Evolutionary conservation across 2,888 invertebrate species (phyloP).

Genomic region (Drosophila ochracea): DNA sequence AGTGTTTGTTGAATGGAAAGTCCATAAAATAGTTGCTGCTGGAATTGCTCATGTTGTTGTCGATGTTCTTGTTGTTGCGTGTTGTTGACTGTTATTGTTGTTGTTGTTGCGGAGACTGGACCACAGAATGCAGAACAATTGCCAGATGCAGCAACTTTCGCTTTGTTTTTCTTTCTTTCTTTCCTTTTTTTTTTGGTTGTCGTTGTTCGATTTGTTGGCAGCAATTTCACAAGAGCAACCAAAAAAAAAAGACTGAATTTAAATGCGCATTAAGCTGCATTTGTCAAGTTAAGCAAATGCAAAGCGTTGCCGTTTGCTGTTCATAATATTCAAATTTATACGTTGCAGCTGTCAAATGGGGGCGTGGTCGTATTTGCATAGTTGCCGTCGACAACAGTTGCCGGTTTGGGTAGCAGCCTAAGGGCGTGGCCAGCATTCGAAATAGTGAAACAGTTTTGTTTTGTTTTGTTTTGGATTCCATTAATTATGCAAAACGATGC

Average conservation of each 20-base stretch:
- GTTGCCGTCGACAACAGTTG: constrained; percentile 14
- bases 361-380: constrained; percentile 53
- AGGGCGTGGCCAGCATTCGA: constrained; percentile 8
- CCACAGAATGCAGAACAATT: constrained; percentile 4
- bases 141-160: constrained; percentile 48
- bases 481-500: constrained; percentile 1
- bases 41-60: constrained; percentile 11
- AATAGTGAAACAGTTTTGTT: not conserved
- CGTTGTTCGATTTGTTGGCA: not conserved
- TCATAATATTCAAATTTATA: constrained; percentile 65
- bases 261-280: constrained; percentile 74
- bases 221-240: constrained; percentile 5
- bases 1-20: constrained; percentile 54
- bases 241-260: constrained; percentile 34
- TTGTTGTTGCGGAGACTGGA: not conserved
- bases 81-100: constrained; percentile 11
- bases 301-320: constrained; percentile 16
- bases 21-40: constrained; percentile 28
- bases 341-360: constrained; percentile 35
- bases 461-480: not conserved
- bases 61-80: constrained; percentile 3
- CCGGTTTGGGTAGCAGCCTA: not conserved
- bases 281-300: constrained; percentile 43
- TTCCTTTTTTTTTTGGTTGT: not conserved
- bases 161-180: constrained; percentile 26